Evolutionary conservation across 1,140 invertebrate species (phyloP).

Genomic region (Leguminivora glycinivorella): DNA sequence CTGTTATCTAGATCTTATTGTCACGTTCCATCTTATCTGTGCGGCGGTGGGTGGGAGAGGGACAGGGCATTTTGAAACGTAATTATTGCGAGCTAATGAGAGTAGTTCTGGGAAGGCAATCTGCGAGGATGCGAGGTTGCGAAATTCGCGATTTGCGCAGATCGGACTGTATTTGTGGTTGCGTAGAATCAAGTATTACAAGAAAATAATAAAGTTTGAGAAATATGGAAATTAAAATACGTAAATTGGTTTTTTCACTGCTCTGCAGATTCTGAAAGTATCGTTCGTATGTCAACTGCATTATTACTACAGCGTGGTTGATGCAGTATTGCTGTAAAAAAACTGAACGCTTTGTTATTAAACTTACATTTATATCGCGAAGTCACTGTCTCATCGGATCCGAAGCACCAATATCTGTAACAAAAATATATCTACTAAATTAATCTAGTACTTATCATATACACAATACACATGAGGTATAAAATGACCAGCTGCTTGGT

Average conservation of each 20-base stretch:
- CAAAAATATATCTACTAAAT: slow-evolving; percentile 33
- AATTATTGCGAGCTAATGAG: slow-evolving; percentile 59
- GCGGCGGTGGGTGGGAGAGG: slow-evolving; percentile 41
- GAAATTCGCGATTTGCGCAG: slow-evolving; percentile 41
- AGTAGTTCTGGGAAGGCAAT: slow-evolving; percentile 51
- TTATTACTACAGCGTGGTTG: no score
- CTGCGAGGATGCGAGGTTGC: slow-evolving; percentile 45
- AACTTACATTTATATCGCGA: slow-evolving; percentile 60
- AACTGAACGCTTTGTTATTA: not conserved
- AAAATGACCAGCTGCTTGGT: no score
- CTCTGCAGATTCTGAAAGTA: no score
- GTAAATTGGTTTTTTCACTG: no score
- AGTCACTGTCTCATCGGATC: slow-evolving; percentile 37
- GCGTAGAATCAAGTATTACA: not conserved
- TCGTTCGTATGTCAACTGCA: no score
- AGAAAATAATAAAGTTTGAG: no score
- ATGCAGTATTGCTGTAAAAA: no score
- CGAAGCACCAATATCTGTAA: slow-evolving; percentile 42
- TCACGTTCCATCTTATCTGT: slow-evolving; percentile 44
- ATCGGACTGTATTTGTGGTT: not conserved
- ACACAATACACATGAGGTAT: no score
- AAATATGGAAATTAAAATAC: no score
- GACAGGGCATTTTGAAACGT: slow-evolving; percentile 49
- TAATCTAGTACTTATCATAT: no score
- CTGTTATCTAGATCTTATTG: slow-evolving; percentile 56